Evolutionary conservation across 1,140 invertebrate species (phyloP), one percentile per base, ranked within the genome.

Genomic region (Hyposmocoma kahamanoa): DNA sequence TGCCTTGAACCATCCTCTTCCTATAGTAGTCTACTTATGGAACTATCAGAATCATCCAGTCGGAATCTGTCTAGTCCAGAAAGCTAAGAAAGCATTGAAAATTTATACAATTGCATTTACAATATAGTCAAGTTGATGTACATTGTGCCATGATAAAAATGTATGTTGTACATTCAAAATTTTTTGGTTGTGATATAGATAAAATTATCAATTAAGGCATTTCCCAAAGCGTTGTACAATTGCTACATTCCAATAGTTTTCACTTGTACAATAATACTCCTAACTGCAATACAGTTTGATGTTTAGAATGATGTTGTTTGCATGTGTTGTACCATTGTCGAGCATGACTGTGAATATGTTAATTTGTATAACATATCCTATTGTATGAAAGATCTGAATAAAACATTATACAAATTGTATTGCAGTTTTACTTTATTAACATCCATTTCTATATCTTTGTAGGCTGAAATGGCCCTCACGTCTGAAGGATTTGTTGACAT

Each of bases 401-500:
- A 83, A 87, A 19, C 56, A 72, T 72, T 73, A 43, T 54, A 67
- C 68, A 78, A 84, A 83, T 75, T 85, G 86, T 86, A 87, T 87
- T 87, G 86, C 86, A 87, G 86, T 87, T 87, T 87, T 68, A 82
- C 68, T 84, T 50, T 52, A 56, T 41, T 63, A 65, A 62, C 52
- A 54, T 47, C 53, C 43, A 36, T 52, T 42, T 47, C 42, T 53
- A 59, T 39, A 50, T 56, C 50, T 70, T 69, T 89, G 48, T 89
- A 96, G 94, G 95, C 95, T 70, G 95, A 97, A 89, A 95, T 97
- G 92, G 95, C 95, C 42, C 89, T 97, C 56, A 92, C 92, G 64
- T 96, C 95, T n/a, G 96, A 97, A 72, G 95, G 95, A 53, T 97
- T 97, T 88, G 91, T 95, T 51, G 95, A 97, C 72, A 96, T 97